These are phyloP conservation scores for Melanostigma gelatinosum DNA, from an alignment of 2,113 vertebrate genomes.

Conservation along the genomic window DNA sequence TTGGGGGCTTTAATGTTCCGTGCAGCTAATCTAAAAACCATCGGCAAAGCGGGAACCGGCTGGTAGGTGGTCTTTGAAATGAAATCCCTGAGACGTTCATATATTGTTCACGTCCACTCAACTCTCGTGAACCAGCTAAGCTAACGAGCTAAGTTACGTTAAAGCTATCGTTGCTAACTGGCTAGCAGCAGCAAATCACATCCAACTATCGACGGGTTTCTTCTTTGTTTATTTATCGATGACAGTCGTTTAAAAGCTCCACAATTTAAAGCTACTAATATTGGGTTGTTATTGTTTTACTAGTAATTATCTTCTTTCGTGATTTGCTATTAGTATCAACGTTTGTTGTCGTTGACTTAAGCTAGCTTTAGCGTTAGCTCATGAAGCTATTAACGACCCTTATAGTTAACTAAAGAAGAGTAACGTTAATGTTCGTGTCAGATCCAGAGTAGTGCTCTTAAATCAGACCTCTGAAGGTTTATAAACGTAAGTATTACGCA, in stretches of 20 bases:
- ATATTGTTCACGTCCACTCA: constrained; percentile 61
- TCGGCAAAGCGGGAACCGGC: constrained; percentile 85
- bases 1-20: constrained; percentile 85
- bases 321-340: not conserved
- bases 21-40: constrained; percentile 82
- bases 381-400: constrained; percentile 36
- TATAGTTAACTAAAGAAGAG: constrained; percentile 5
- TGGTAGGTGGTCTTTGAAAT: constrained; percentile 79
- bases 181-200: constrained; percentile 36
- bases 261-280: accelerated
- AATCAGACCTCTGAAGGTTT: not conserved
- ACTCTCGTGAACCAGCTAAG: constrained; percentile 58
- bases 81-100: constrained; percentile 32
- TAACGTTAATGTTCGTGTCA: not conserved
- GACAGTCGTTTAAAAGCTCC: not conserved
- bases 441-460: not conserved
- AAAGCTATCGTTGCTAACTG: constrained; percentile 50
- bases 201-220: not conserved
- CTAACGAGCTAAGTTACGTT: constrained; percentile 2
- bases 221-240: not conserved
- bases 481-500: not conserved
- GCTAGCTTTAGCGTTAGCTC: constrained; percentile 33
- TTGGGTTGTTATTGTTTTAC: no score
- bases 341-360: not conserved
- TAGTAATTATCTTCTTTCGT: not conserved